Evolutionary conservation across 1,140 invertebrate genomes (phyloP), one percentile per base, ranked within the genome.

Genomic region (Eciton burchellii): DNA sequence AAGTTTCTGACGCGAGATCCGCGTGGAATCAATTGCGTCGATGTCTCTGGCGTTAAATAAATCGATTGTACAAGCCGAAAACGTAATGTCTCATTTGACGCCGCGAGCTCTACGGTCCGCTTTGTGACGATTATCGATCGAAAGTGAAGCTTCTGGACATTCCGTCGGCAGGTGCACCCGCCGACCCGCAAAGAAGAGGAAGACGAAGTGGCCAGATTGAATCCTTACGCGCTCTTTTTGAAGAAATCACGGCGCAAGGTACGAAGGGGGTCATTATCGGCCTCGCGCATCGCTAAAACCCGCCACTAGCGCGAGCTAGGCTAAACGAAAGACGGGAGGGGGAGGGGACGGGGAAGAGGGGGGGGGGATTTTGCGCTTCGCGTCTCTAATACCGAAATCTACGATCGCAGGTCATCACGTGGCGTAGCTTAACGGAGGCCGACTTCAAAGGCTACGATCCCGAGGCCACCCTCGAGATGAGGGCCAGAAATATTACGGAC

Each of bases 361-460:
- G 9, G 3, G 5, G 16, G 19, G 14, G 14, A 56, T 81, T 54
- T 29, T 12, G 12, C 24, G 21, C 45, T 35, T 29, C 29, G 12
- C 19, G 16, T 35, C 16, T 70, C 26, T 57, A 56, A 76, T 66
- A 24, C 49, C 21, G 12, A 56, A 76, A 14, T 76, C 21, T 5
- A 60, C 49, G 45, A 72, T 66, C 57, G 60, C 59, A 93, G 92
- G 91, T 84, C 9, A 82, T 93, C 19, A 88, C 83, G 8, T 93
- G 92, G 92, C 88, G 92, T 19, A 77, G 88, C 19, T 82, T 93
- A 43, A 84, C 72, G 4, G 77, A 84, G 66, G 56, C 56, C 1
- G 92, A 93, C 45, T 65, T 92, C 52, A 84, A 90, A 54, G 92
- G 86, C 29, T 93, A 92, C 82, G 90, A 93, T 82, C 90, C 92